Evolutionary conservation across 2,797 vertebrate species (phyloP).

Genomic region (Menidia menidia): DNA sequence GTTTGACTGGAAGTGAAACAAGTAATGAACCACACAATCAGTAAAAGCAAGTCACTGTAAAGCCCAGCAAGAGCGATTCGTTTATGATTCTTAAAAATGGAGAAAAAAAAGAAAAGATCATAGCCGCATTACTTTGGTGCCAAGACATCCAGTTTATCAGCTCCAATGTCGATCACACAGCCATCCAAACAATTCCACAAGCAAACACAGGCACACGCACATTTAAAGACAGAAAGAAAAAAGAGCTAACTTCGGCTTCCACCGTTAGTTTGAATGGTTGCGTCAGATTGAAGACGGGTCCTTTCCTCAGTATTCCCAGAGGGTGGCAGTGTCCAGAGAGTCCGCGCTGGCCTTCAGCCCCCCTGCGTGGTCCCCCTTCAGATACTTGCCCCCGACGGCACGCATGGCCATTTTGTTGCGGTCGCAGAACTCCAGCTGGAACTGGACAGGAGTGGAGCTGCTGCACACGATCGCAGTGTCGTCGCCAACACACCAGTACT

Average conservation of each 20-base stretch:
- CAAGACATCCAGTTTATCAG: slow-evolving; percentile 47
- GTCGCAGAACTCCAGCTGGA: slow-evolving; percentile 96
- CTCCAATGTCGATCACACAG: slow-evolving; percentile 32
- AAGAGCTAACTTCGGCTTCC: slow-evolving; percentile 45
- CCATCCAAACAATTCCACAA: slow-evolving; percentile 46
- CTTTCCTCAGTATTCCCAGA: slow-evolving; percentile 93
- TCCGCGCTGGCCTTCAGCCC: slow-evolving; percentile 91
- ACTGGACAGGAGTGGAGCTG: slow-evolving; percentile 87
- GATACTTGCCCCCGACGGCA: slow-evolving; percentile 88
- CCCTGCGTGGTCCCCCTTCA: slow-evolving; percentile 95
- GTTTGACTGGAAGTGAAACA: slow-evolving; percentile 32
- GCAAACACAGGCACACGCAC: slow-evolving; percentile 15
- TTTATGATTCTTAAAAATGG: slow-evolving; percentile 1
- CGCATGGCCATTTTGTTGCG: slow-evolving; percentile 95
- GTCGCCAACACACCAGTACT: slow-evolving; percentile 92
- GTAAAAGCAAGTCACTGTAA: slow-evolving; percentile 31
- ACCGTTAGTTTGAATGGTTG: slow-evolving; percentile 52
- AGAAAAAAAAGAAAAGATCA: slow-evolving; percentile 22
- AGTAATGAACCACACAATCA: slow-evolving; percentile 28
- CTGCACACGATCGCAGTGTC: slow-evolving; percentile 89
- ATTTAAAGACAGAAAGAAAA: slow-evolving; percentile 23
- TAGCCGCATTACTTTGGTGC: slow-evolving; percentile 40
- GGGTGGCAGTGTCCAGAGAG: slow-evolving; percentile 88
- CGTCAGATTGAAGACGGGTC: slow-evolving; percentile 20
- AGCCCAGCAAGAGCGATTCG: slow-evolving; percentile 38